phyloP scores from a whole-genome alignment of 1,140 invertebrate genomes.

The Lepeophtheirus salmonis region DNA sequence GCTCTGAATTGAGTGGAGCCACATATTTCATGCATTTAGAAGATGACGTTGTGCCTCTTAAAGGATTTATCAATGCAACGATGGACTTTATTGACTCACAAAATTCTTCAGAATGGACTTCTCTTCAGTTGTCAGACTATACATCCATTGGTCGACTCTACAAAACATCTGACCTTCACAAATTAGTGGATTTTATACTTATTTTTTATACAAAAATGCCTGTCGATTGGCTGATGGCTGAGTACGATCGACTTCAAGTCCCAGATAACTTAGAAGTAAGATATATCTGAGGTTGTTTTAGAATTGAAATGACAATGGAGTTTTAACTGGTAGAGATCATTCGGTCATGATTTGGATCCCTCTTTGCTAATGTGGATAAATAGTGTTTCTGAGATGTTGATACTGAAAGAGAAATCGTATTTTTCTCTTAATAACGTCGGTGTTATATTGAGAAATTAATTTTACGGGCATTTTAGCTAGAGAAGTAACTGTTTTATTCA shows the following conservation, averaged over 20 bases:
- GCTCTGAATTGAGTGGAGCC: not conserved
- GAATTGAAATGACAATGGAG: too few species aligned
- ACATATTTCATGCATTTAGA: not conserved
- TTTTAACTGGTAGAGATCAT: too few species aligned
- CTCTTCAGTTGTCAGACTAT: not conserved
- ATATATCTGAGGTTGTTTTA: not conserved
- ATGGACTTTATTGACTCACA: not conserved
- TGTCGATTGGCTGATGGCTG: not conserved
- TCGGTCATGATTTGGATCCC: too few species aligned
- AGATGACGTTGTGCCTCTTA: not conserved
- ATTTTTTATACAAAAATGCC: not conserved
- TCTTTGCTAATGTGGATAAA: too few species aligned
- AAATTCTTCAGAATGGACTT: not conserved
- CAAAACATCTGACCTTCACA: not conserved
- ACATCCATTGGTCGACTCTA: not conserved
- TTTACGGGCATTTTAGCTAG: too few species aligned
- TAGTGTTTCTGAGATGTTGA: too few species aligned
- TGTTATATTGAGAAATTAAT: too few species aligned
- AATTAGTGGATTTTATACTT: not conserved
- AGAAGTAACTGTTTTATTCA: too few species aligned
- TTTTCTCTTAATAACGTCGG: too few species aligned
- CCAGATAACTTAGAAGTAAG: not conserved
- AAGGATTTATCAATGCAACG: not conserved
- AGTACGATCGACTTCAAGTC: not conserved
- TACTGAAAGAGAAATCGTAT: too few species aligned